Conservation (phyloP, 1,140 invertebrate genomes). For the Bombus polaris region DNA sequence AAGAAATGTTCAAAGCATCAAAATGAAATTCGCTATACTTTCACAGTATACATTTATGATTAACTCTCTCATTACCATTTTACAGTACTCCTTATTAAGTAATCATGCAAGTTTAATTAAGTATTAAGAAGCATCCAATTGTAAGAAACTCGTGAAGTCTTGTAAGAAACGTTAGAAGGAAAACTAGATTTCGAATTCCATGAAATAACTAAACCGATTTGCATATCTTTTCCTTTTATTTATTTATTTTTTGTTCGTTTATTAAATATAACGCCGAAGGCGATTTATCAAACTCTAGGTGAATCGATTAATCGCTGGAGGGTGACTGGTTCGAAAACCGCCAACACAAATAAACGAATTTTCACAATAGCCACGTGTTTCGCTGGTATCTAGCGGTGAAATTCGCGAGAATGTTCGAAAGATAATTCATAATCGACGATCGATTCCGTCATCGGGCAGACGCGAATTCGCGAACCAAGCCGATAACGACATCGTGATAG, state of each 20-base stretch:
- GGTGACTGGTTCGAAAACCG: neutral
- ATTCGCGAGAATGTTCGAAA: neutral
- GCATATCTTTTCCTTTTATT: neutral
- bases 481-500: conserved; percentile 9
- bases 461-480: neutral
- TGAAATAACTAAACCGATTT: neutral
- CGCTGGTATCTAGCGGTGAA: neutral
- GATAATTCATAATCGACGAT: neutral
- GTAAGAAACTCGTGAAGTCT: too few relatives aligned
- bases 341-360: neutral
- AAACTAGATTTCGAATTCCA: neutral
- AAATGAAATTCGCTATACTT: too few relatives aligned
- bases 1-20: neutral
- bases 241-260: neutral
- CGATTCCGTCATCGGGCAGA: neutral
- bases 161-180: too few relatives aligned
- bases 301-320: neutral
- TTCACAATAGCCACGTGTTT: neutral
- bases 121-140: too few relatives aligned
- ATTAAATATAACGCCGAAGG: neutral
- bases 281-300: neutral
- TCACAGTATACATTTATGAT: too few relatives aligned
- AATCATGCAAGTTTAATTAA: too few relatives aligned
- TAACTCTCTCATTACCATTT: too few relatives aligned
- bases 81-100: too few relatives aligned